A percentile compares a stretch with the other conserved stretches of the same genome.
Evolutionary conservation across 2,113 vertebrate species (phyloP).

Genomic region (Cepphus grylle): DNA sequence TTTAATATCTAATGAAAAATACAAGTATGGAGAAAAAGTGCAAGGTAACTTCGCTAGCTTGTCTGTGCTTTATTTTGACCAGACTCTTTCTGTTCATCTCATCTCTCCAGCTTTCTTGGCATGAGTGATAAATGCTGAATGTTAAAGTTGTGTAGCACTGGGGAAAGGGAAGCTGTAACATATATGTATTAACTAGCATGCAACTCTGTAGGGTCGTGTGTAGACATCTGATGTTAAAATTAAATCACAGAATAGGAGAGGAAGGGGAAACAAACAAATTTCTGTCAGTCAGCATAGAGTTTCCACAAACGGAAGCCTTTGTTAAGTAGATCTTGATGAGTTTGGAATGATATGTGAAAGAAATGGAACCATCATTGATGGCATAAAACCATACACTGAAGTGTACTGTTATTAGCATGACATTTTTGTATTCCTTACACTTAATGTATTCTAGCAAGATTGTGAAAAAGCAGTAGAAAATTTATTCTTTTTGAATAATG

Average conservation of each 20-base stretch:
- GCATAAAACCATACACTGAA: not conserved
- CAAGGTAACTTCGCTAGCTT: not conserved
- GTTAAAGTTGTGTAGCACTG: not conserved
- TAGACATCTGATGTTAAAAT: not conserved
- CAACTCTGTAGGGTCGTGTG: no score
- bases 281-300: not conserved
- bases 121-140: not conserved
- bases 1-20: not conserved
- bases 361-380: not conserved
- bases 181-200: no score
- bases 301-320: not conserved
- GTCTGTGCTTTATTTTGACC: not conserved
- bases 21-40: not conserved
- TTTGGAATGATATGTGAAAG: not conserved
- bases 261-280: not conserved
- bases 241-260: not conserved
- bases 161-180: not conserved
- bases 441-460: not conserved
- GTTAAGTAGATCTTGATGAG: not conserved
- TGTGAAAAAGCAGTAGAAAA: not conserved
- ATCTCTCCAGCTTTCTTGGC: not conserved
- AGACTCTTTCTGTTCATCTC: not conserved
- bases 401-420: not conserved
- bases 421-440: not conserved
- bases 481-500: not conserved